phyloP scores from a whole-genome alignment of 2,888 invertebrate genomes.

The Leptinotarsa juncta region DNA sequence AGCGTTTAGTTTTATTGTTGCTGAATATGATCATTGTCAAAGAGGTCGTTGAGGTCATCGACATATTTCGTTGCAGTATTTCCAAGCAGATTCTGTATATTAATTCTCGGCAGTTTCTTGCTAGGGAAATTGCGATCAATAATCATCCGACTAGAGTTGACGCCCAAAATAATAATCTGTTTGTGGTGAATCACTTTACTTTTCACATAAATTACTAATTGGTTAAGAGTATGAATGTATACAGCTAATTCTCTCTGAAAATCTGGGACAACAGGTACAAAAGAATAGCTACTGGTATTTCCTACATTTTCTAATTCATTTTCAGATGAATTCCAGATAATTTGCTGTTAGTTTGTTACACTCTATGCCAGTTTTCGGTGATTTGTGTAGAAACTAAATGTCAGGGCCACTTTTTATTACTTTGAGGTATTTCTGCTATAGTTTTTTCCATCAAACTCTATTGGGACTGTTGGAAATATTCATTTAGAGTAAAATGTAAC shows the following conservation, averaged over 20 bases:
- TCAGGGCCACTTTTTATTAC: neutral
- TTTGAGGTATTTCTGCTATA: neutral
- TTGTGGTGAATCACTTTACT: too few relatives aligned
- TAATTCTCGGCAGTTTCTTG: neutral
- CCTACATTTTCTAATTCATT: too few relatives aligned
- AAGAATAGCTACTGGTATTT: too few relatives aligned
- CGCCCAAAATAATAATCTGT: conserved; percentile 1
- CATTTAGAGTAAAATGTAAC: neutral
- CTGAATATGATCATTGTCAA: neutral
- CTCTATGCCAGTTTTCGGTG: too few relatives aligned
- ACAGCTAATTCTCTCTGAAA: neutral
- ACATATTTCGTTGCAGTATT: conserved; percentile 9
- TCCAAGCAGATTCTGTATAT: conserved; percentile 3
- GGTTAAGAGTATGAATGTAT: neutral
- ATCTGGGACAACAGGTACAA: neutral
- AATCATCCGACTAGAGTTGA: neutral
- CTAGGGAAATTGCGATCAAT: conserved; percentile 12
- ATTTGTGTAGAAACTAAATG: neutral
- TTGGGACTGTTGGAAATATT: neutral
- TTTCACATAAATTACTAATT: neutral
- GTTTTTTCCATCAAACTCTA: neutral
- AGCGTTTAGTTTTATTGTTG: conserved; percentile 1
- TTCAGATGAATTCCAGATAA: neutral
- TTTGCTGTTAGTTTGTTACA: too few relatives aligned
- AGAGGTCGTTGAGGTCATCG: conserved; percentile 12